Base-by-base conservation (phyloP, 2,888 invertebrate species). In the Camptogramma bilineatum region DNA sequence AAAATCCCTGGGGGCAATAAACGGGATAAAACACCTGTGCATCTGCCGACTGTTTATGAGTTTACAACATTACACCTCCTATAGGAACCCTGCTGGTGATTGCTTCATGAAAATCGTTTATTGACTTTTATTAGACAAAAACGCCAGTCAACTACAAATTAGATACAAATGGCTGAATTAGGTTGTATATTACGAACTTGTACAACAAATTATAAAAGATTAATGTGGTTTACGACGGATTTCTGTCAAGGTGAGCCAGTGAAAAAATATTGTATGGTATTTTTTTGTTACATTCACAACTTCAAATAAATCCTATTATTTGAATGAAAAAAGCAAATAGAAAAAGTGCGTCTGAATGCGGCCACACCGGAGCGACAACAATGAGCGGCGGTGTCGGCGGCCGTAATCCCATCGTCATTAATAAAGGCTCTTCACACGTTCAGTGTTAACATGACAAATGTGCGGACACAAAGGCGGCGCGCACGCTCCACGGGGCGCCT, bases 371-470 rank as follows among this genome's bases (percentile, higher is more conserved):
- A 71, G 77, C 83, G 81, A 79, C 75, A 76, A 85, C 84, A 89
- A 87, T 85, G 76, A 72, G 63, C 53, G 64, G 69, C 70, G 72
- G 83, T 74, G 74, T 75, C 78, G 80, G 80, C 81, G 80, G 80
- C 81, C 81, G 83, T 88, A 87, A 91, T 90, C 90, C 84, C 82
- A 80, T 79, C 78, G 82, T 87, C 91, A 91, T 91, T 91, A 92
- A 91, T 90, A 91, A 90, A 81, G 80, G 82, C 84, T 85, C 88
- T 91, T 91, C 89, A 88, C 90, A 88, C 88, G 85, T 88, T 86
- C 85, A 85, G 91, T 88, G 91, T 88, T 90, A 92, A 91, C 90
- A 90, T 91, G 91, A 92, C 92, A 91, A 91, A 91, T 89, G 92
- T 79, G 78, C 80, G 79, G 72, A 24, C 73, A 85, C 85, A 88